Evolutionary conservation across 2,888 invertebrate genomes (phyloP), one percentile per base, ranked within the genome.

Genomic region (Anoncus sp.): DNA sequence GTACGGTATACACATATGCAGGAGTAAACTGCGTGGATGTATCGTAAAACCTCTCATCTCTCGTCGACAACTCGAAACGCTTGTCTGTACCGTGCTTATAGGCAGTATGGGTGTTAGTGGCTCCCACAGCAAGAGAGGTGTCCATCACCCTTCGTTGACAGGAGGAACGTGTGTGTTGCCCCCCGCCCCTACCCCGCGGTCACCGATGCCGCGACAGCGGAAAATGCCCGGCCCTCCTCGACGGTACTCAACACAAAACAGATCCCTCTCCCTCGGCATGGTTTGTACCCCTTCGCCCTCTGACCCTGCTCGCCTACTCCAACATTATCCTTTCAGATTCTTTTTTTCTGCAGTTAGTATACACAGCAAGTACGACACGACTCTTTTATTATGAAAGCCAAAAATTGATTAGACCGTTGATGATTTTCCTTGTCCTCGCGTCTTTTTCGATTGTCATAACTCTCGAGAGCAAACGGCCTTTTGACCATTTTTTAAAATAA

Each of bases 61-160:
- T 55, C 35, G 57, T 76, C 66, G 66, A 67, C 76, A 67, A n/a
- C 69, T 75, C 70, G 65, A 76, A 76, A 66, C 57, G 71, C 71
- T 73, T 47, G 5, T 27, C 27, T 51, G 16, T 62, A 51, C 12
- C 40, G 24, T 45, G 18, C 43, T 53, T 51, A 35, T 18, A n/a
- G 55, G 53, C 27, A 24, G 49, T 20, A 14, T 18, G 69, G 73
- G 80, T 84, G 76, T 82, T 72, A 62, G 84, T 85, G 81, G 85
- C 89, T 90, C 90, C 89, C 90, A 90, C 89, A 88, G 87, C 81
- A n/a, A n/a, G 83, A 85, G 89, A 89, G 90, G 87, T 90, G 89
- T 90, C 85, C 89, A 89, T 90, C 90, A 90, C 88, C 89, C 89
- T 89, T 85, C 83, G 85, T 87, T 89, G 90, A 89, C 90, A 90